A percentile compares a stretch with the other conserved stretches of the same genome.
Evolutionary conservation across 2,113 vertebrate species (phyloP).

Genomic region (Saguinus imperator): DNA sequence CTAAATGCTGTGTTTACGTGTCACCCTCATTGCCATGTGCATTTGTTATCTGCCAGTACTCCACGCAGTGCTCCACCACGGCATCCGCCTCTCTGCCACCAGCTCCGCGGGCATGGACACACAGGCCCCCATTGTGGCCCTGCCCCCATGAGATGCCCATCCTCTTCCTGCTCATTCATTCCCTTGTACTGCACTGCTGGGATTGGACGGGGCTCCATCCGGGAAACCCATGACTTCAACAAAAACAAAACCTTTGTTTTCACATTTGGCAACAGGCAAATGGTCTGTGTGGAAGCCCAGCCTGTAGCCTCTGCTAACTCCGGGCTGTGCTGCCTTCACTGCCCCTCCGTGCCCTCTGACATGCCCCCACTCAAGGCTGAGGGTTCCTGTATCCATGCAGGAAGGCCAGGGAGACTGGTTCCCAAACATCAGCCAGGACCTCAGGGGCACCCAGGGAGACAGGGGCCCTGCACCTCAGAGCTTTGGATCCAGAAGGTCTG

Average conservation of each 20-base stretch:
- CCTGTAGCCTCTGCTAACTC: background rate
- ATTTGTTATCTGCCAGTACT: background rate
- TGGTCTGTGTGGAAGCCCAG: background rate
- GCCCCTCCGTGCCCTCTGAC: background rate
- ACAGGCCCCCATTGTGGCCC: accelerated
- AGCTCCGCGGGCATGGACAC: background rate
- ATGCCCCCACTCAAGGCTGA: background rate
- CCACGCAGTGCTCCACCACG: accelerated
- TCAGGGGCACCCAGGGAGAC: background rate
- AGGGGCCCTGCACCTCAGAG: background rate
- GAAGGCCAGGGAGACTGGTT: background rate
- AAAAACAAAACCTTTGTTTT: background rate
- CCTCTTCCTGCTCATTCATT: background rate
- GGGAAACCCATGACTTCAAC: background rate
- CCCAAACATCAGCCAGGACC: background rate
- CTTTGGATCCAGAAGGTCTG: background rate
- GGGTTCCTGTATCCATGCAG: background rate
- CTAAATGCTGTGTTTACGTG: background rate
- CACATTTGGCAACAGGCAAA: background rate
- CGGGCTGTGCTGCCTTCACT: too few relatives aligned
- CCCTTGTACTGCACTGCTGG: accelerated
- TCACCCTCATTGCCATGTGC: background rate
- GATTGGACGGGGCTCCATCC: accelerated
- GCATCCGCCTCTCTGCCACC: background rate
- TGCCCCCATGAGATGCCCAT: background rate